phyloP scores from a whole-genome alignment of 2,113 vertebrate genomes.

The Balaeniceps rex region DNA sequence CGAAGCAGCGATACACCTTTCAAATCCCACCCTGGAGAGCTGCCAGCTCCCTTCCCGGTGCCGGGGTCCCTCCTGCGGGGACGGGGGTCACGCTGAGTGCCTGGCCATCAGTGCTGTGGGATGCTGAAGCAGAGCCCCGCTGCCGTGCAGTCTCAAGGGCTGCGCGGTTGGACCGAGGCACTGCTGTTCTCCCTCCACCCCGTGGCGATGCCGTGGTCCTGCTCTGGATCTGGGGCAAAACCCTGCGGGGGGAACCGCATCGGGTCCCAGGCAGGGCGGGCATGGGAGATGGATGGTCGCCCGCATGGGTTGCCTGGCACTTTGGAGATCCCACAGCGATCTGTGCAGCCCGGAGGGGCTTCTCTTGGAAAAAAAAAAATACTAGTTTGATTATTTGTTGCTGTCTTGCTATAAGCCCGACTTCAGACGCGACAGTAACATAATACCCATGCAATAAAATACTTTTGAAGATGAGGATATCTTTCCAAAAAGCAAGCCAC shows the following conservation, averaged over 20 bases:
- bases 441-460: neutral
- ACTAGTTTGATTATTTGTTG: neutral
- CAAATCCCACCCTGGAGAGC: neutral
- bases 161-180: neutral
- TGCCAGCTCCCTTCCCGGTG: neutral
- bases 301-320: neutral
- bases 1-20: neutral
- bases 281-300: neutral
- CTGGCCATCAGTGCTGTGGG: fast-evolving
- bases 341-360: neutral
- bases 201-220: fast-evolving
- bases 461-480: neutral
- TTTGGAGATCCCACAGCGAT: neutral
- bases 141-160: fast-evolving
- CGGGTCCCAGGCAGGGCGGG: fast-evolving
- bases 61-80: neutral
- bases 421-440: fast-evolving
- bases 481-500: neutral
- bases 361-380: neutral
- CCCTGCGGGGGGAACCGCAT: fast-evolving
- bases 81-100: fast-evolving
- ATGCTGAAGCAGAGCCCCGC: neutral
- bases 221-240: neutral
- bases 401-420: neutral
- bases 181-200: neutral